phyloP scores from a whole-genome alignment of 2,113 vertebrate genomes.

The Uropsilus gracilis region DNA sequence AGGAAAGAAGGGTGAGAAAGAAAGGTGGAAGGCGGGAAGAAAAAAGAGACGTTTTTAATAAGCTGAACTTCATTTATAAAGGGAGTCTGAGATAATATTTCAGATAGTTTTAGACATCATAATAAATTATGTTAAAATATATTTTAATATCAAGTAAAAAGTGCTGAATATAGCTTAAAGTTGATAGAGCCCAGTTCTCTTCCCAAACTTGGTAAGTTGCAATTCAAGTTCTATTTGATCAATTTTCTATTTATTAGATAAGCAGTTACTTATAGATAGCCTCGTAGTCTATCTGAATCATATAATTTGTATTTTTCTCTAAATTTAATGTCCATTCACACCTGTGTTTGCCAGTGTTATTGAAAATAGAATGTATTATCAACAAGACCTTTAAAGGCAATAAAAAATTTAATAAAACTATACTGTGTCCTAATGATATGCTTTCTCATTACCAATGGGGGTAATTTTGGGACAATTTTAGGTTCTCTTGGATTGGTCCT shows the following conservation, averaged over 20 bases:
- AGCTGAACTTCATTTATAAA: constrained; percentile 4
- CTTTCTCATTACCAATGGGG: neutral
- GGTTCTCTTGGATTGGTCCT: neutral
- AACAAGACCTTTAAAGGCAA: neutral
- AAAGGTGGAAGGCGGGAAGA: too few species aligned
- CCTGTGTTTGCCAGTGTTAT: neutral
- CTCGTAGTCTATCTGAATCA: neutral
- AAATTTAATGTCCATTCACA: neutral
- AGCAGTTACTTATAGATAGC: neutral
- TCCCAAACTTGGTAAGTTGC: neutral
- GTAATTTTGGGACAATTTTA: neutral
- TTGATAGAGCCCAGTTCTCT: neutral
- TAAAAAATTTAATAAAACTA: neutral
- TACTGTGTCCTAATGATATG: neutral
- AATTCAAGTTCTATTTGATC: neutral
- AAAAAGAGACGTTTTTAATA: neutral
- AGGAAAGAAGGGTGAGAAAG: neutral
- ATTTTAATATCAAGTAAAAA: neutral
- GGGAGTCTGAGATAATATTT: neutral
- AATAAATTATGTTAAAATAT: neutral
- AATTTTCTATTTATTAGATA: neutral
- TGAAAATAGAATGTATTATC: neutral
- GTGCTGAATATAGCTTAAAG: neutral
- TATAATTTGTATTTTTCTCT: neutral
- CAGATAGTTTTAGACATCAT: neutral